These are phyloP conservation scores for Drosophila triauraria DNA, from an alignment of 1,140 invertebrate species.

Conservation along the genomic window DNA sequence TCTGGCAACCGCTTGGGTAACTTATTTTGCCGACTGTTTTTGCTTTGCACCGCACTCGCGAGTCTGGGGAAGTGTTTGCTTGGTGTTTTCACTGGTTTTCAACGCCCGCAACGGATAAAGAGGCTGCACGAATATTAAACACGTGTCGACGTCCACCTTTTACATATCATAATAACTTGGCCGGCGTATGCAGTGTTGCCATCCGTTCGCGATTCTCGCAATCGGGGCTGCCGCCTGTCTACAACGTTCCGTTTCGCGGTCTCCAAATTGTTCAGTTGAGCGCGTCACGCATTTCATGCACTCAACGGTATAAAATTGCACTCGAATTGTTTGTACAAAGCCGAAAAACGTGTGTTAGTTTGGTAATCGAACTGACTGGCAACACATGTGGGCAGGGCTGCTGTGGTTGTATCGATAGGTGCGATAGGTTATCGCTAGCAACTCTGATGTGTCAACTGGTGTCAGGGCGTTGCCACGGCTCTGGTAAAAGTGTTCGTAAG, in stretches of 20 bases:
- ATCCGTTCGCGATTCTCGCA: constrained; percentile 33
- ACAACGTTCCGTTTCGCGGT: neutral
- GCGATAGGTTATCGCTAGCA: neutral
- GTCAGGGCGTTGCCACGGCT: neutral
- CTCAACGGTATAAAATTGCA: constrained; percentile 4
- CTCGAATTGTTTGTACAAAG: constrained; percentile 55
- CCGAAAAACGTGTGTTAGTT: constrained; percentile 56
- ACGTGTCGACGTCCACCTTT: constrained; percentile 84
- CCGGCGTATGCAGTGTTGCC: constrained; percentile 80
- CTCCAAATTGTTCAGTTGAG: constrained; percentile 1
- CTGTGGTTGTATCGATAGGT: neutral
- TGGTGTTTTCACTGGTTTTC: constrained; percentile 53
- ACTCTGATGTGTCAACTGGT: constrained; percentile 2
- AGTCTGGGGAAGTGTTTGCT: constrained; percentile 35
- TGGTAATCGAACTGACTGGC: constrained; percentile 42
- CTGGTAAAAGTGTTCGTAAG: neutral
- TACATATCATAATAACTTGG: constrained; percentile 85
- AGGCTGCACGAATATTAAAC: constrained; percentile 74
- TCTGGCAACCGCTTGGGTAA: constrained; percentile 58
- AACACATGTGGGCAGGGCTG: constrained; percentile 52
- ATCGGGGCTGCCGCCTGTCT: constrained; percentile 19
- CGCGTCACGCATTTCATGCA: neutral
- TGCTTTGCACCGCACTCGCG: constrained; percentile 14
- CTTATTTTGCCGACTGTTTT: constrained; percentile 46
- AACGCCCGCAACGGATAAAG: constrained; percentile 36